Conservation (phyloP, 2,113 vertebrate genomes). For the Tetrao urogallus region DNA sequence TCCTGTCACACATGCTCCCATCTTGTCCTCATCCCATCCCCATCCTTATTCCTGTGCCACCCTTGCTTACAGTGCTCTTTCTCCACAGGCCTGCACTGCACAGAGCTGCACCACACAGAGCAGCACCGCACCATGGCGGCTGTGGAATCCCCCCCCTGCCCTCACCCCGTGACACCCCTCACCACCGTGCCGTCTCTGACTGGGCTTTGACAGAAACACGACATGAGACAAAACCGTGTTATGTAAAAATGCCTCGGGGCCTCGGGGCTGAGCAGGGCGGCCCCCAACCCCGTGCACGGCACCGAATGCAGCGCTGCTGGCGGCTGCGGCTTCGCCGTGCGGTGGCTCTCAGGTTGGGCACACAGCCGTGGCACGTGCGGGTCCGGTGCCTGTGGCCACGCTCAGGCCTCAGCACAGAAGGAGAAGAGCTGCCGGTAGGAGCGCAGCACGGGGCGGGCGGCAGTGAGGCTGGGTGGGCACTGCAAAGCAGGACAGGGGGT, state of each 20-base stretch:
- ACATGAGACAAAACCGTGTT: not conserved
- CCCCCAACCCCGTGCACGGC: not conserved
- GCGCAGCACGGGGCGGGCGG: slow-evolving; percentile 35
- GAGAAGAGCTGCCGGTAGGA: slow-evolving; percentile 54
- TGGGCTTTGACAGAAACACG: not conserved
- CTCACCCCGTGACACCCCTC: not conserved
- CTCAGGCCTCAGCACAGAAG: slow-evolving; percentile 52
- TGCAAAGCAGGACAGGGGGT: slow-evolving; percentile 29
- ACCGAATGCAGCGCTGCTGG: not conserved
- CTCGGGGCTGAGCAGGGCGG: not conserved
- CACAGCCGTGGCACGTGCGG: not conserved
- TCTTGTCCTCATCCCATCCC: not conserved
- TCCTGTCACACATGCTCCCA: too few relatives aligned
- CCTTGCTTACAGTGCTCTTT: not conserved
- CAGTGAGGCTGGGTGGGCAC: slow-evolving; percentile 27
- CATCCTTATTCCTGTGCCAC: not conserved
- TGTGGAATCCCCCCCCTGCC: not conserved
- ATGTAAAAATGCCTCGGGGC: not conserved
- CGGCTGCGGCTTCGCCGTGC: not conserved
- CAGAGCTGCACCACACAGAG: not conserved
- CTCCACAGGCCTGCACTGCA: not conserved
- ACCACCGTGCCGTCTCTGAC: not conserved
- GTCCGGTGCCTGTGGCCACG: not conserved
- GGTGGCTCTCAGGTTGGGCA: not conserved
- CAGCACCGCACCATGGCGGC: fast-evolving